A percentile compares a stretch with the other conserved stretches of the same genome.
phyloP scores from a whole-genome alignment of 2,113 vertebrate species.

The Clarias batrachus region DNA sequence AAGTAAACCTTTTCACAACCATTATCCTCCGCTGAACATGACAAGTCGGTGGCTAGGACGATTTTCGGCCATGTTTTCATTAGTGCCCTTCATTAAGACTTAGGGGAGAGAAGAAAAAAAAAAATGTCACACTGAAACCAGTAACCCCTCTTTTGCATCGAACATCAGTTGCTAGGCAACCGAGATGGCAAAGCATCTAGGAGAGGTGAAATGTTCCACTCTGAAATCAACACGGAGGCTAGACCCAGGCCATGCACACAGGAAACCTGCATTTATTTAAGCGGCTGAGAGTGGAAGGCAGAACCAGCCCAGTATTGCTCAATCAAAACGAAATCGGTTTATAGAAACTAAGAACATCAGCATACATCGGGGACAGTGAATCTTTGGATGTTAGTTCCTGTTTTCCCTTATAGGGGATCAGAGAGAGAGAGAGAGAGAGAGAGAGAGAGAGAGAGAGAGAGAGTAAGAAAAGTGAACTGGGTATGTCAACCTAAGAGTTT shows the following conservation, averaged over 20 bases:
- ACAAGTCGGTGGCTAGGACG: background rate
- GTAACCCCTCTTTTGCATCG: slow-evolving; percentile 45
- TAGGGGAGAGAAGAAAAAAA: too few species aligned
- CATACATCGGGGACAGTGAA: slow-evolving; percentile 38
- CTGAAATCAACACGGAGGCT: slow-evolving; percentile 46
- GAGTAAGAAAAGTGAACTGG: background rate
- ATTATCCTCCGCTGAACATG: slow-evolving; percentile 1
- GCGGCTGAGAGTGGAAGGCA: slow-evolving; percentile 14
- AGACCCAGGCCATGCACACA: slow-evolving; percentile 28
- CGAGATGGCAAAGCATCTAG: slow-evolving; percentile 43
- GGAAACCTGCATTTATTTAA: slow-evolving; percentile 41
- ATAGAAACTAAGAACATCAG: slow-evolving; percentile 48
- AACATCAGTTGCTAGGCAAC: slow-evolving; percentile 54
- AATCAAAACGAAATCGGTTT: slow-evolving; percentile 29
- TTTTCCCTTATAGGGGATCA: slow-evolving; percentile 56
- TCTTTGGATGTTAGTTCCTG: slow-evolving; percentile 48
- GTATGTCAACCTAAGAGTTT: slow-evolving; percentile 2
- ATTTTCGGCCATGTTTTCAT: slow-evolving; percentile 8
- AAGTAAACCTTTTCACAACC: background rate
- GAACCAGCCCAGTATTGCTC: background rate
- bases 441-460: slow-evolving; percentile 23
- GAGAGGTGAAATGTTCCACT: slow-evolving; percentile 52
- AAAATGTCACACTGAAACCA: slow-evolving; percentile 22
- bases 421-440: slow-evolving; percentile 31
- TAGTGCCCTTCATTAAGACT: slow-evolving; percentile 26